A percentile compares a stretch with the other conserved stretches of the same genome.
Conservation (phyloP, 2,888 invertebrate genomes). For the Drosophila mercatorum region DNA sequence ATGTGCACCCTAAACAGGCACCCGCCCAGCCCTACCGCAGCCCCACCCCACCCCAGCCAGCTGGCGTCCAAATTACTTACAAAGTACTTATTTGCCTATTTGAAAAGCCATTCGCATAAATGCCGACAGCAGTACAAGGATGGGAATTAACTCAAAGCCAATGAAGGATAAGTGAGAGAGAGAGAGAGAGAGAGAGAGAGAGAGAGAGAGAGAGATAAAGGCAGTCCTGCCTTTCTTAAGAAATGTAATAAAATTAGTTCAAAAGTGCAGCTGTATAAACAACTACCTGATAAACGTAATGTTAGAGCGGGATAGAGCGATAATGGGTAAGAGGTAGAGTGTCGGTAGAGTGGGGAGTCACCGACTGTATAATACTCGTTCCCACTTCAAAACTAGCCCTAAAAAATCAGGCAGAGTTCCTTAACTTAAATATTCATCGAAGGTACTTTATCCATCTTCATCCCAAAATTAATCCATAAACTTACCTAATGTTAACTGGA, state of each 20-base stretch:
- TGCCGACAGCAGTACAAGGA: slow-evolving; percentile 35
- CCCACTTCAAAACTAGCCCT: no score
- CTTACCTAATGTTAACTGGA: no score
- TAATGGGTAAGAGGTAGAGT: not conserved
- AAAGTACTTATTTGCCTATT: slow-evolving; percentile 79
- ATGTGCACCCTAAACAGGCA: slow-evolving; percentile 36
- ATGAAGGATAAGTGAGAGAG: slow-evolving; percentile 14
- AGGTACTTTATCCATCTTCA: no score
- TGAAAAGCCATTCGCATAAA: slow-evolving; percentile 71
- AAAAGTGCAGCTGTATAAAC: slow-evolving; percentile 71
- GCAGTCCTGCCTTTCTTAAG: slow-evolving; percentile 29
- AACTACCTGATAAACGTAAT: slow-evolving; percentile 71
- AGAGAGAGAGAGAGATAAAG: not conserved
- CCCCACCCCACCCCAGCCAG: slow-evolving; percentile 19
- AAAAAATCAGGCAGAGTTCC: no score
- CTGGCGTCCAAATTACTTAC: slow-evolving; percentile 71
- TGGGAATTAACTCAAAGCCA: slow-evolving; percentile 36
- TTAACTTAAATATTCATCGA: not conserved
- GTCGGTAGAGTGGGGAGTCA: not conserved
- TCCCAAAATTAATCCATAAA: no score
- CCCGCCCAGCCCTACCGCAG: slow-evolving; percentile 9
- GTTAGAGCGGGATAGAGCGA: not conserved
- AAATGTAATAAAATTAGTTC: slow-evolving; percentile 69
- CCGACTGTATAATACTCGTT: not conserved
- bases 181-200: not conserved